Conservation (phyloP, 2,113 vertebrate species). For the Sula dactylatra region DNA sequence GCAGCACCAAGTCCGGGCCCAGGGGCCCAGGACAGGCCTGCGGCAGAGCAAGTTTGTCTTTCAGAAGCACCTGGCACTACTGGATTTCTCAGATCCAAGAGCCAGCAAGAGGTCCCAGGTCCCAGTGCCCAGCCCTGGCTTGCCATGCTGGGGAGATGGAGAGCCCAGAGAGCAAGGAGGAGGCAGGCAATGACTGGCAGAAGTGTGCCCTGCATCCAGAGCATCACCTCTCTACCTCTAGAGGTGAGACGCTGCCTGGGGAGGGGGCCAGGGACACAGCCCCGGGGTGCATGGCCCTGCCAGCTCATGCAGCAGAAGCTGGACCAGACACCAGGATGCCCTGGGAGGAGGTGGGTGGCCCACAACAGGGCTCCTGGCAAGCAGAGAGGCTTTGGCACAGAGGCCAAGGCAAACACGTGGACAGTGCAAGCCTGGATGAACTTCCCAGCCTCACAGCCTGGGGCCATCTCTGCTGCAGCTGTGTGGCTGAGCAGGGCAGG, state of each 20-base stretch:
- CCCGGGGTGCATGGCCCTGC: accelerated
- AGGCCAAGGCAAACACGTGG: neutral
- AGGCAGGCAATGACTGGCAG: conserved; percentile 63
- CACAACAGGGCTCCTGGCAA: neutral
- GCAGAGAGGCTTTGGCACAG: neutral
- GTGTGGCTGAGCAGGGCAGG: accelerated
- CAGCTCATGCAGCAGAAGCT: neutral
- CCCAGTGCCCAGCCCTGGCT: neutral
- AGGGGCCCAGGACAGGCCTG: neutral
- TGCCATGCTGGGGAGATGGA: neutral
- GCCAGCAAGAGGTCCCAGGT: conserved; percentile 9
- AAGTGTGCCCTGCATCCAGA: conserved; percentile 71
- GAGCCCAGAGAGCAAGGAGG: conserved; percentile 33
- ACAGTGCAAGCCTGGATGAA: neutral
- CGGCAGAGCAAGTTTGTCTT: neutral
- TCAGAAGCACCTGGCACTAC: neutral
- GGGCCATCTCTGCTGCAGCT: neutral
- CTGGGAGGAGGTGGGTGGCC: neutral
- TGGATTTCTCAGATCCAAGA: neutral
- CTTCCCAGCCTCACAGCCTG: neutral
- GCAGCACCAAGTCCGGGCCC: accelerated
- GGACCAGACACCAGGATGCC: neutral
- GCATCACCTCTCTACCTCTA: conserved; percentile 68
- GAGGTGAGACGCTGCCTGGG: conserved; percentile 58
- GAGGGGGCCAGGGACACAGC: neutral